phyloP scores from a whole-genome alignment of 2,797 vertebrate species.

The Paguma larvata region DNA sequence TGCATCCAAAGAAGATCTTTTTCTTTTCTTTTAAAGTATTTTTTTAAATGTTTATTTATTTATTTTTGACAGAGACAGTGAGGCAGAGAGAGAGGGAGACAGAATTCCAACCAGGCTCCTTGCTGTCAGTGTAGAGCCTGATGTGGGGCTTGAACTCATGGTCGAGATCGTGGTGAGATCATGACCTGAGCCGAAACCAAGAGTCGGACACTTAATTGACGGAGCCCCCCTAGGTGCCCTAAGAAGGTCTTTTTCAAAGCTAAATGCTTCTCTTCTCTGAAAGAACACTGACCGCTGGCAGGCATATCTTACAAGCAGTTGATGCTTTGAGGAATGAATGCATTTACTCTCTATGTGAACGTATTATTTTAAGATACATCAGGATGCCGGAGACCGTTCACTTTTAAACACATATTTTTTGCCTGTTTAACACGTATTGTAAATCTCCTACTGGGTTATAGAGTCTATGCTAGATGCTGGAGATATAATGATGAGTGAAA shows the following conservation, averaged over 20 bases:
- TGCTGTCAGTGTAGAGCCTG: no score
- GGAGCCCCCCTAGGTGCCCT: no score
- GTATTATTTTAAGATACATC: not conserved
- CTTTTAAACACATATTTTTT: not conserved
- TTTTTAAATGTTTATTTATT: no score
- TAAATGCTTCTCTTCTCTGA: not conserved
- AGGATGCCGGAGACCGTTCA: not conserved
- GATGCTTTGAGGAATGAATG: slow-evolving; percentile 1
- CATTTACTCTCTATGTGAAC: not conserved
- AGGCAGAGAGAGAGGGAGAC: no score
- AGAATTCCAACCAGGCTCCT: no score
- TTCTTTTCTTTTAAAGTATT: not conserved
- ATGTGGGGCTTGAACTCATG: no score
- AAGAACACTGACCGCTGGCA: not conserved
- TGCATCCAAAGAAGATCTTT: not conserved
- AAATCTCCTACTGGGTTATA: not conserved
- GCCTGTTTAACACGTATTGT: not conserved
- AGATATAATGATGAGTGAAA: not conserved
- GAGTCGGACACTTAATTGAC: no score
- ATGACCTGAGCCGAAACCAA: no score
- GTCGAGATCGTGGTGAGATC: no score
- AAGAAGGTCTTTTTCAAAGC: slow-evolving; percentile 17
- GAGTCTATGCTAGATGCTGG: not conserved
- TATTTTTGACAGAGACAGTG: no score
- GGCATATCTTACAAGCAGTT: not conserved